Conservation (phyloP, 2,113 vertebrate genomes). For the Toxotes jaculatrix region DNA sequence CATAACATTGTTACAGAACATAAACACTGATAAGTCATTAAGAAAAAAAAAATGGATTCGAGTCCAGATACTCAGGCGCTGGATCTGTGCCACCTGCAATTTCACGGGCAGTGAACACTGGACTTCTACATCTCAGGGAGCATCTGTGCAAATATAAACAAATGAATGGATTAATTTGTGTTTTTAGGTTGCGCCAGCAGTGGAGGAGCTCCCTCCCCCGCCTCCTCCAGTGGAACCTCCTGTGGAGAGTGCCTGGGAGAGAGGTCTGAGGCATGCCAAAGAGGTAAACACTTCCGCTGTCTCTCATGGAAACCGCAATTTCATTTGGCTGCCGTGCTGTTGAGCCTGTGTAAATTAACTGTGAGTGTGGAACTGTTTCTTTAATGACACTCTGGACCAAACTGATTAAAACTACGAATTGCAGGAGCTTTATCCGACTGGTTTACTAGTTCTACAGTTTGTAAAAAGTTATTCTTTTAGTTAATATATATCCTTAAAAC, state of each 20-base stretch:
- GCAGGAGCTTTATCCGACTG: no score
- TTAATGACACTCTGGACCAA: not conserved
- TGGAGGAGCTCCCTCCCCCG: conserved; percentile 95
- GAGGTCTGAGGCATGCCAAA: conserved; percentile 96
- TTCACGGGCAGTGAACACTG: not conserved
- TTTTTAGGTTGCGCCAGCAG: conserved; percentile 88
- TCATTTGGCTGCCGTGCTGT: no score
- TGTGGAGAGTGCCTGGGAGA: conserved; percentile 97
- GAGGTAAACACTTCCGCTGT: conserved; percentile 85
- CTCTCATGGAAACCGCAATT: not conserved
- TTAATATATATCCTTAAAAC: no score
- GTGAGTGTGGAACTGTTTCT: not conserved
- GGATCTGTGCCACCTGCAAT: no score
- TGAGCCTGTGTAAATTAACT: not conserved
- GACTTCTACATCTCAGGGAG: not conserved
- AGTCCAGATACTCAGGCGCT: not conserved
- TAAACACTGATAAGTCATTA: not conserved
- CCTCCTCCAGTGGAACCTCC: conserved; percentile 95
- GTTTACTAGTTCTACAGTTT: not conserved
- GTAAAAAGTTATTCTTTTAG: no score
- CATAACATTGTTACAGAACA: not conserved
- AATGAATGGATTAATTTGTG: not conserved
- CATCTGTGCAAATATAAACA: not conserved
- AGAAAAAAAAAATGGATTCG: not conserved
- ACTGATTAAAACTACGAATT: no score